These are phyloP conservation scores for Fukomys damarensis DNA, from an alignment of 2,113 vertebrate genomes.

Conservation along the genomic window DNA sequence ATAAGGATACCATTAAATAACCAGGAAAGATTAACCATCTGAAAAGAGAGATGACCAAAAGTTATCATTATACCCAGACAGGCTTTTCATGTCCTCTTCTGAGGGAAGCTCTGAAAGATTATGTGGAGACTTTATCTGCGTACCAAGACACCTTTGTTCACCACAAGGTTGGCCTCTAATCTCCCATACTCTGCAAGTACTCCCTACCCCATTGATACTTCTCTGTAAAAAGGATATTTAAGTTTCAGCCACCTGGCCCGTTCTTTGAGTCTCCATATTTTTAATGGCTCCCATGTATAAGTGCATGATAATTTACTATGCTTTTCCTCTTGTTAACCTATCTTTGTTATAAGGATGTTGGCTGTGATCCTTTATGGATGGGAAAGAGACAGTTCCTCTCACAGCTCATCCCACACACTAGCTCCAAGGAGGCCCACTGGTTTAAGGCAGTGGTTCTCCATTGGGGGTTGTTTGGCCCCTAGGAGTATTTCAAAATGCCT, in stretches of 20 bases:
- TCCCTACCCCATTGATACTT: not conserved
- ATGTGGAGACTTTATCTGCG: not conserved
- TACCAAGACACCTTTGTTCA: not conserved
- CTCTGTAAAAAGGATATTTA: not conserved
- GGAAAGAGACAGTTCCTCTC: not conserved
- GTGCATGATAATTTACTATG: not conserved
- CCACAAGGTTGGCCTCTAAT: not conserved
- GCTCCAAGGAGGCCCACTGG: not conserved
- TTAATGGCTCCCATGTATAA: not conserved
- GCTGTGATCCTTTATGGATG: not conserved
- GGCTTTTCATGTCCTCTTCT: not conserved
- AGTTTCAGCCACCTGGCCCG: not conserved
- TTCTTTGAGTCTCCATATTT: not conserved
- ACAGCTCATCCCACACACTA: not conserved
- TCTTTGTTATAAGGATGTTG: not conserved
- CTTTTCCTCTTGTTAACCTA: not conserved
- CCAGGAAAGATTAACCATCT: not conserved
- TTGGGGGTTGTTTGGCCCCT: not conserved
- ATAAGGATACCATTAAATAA: not conserved
- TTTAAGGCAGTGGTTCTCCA: not conserved
- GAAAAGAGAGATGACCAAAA: not conserved
- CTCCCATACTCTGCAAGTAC: not conserved
- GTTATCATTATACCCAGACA: not conserved
- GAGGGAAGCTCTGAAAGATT: not conserved
- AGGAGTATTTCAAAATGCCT: not conserved